phyloP scores from a whole-genome alignment of 1,140 invertebrate genomes.

The Drosophila suzukii region DNA sequence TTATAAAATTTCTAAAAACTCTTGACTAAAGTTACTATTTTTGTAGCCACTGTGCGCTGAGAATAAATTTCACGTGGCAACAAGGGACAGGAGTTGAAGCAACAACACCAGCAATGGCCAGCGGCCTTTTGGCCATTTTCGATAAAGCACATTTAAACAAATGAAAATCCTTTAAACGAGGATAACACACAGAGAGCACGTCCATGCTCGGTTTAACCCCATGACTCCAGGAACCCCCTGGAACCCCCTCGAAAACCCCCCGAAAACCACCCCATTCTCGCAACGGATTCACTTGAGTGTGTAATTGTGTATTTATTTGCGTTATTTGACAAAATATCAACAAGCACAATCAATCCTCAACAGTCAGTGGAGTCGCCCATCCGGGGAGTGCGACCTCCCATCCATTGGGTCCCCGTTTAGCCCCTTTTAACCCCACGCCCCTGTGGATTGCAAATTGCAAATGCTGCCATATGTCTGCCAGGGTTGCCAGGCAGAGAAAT shows the following conservation, averaged over 20 bases:
- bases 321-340: constrained; percentile 83
- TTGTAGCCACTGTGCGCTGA: constrained; percentile 34
- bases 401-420: constrained; percentile 6
- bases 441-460: constrained; percentile 56
- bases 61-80: constrained; percentile 46
- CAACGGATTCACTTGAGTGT: constrained; percentile 74
- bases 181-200: constrained; percentile 57
- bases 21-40: constrained; percentile 4
- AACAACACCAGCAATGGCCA: constrained; percentile 24
- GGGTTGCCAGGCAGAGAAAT: constrained; percentile 52
- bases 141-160: constrained; percentile 82
- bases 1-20: background rate
- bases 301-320: constrained; percentile 83
- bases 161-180: constrained; percentile 82
- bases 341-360: constrained; percentile 80
- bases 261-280: constrained; percentile 1
- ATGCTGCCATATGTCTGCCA: constrained; percentile 80
- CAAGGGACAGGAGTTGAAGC: constrained; percentile 29
- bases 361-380: constrained; percentile 59
- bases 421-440: background rate
- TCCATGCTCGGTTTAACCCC: constrained; percentile 57
- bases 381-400: constrained; percentile 35
- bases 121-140: constrained; percentile 73
- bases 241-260: background rate
- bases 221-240: constrained; percentile 44